A percentile compares a stretch with the other conserved stretches of the same genome.
Conservation (phyloP, 2,797 vertebrate genomes). For the Poecilia picta region DNA sequence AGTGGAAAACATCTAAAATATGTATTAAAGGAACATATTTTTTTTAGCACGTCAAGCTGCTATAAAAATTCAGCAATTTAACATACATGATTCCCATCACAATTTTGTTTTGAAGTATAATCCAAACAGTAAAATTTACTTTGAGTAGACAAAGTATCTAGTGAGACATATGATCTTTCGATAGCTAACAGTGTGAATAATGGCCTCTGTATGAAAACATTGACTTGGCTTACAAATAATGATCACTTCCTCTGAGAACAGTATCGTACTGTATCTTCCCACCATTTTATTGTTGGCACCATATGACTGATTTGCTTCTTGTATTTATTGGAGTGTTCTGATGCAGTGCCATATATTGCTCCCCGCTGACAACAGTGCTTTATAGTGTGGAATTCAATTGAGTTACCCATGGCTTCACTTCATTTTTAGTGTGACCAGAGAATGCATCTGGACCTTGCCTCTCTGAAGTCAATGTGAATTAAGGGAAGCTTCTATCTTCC, state of each 20-base stretch:
- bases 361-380: constrained; percentile 69
- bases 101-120: background rate
- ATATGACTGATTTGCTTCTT: constrained; percentile 68
- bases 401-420: constrained; percentile 60
- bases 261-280: constrained; percentile 50
- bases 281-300: constrained; percentile 64
- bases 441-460: constrained; percentile 49
- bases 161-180: constrained; percentile 52
- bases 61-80: background rate
- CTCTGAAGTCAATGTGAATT: constrained; percentile 63
- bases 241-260: constrained; percentile 44
- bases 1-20: too few relatives aligned
- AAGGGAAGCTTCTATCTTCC: constrained; percentile 55
- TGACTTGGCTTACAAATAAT: constrained; percentile 43
- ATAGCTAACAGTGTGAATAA: constrained; percentile 34
- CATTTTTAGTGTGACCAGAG: constrained; percentile 56
- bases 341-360: constrained; percentile 50
- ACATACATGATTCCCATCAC: background rate
- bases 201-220: constrained; percentile 26
- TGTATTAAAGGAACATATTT: too few relatives aligned
- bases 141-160: constrained; percentile 8
- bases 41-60: background rate
- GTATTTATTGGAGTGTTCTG: constrained; percentile 70
- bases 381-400: constrained; percentile 70
- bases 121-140: background rate